A percentile compares a stretch with the other conserved stretches of the same genome.
phyloP scores from a whole-genome alignment of 2,113 vertebrate genomes.

The Cebus imitator region DNA sequence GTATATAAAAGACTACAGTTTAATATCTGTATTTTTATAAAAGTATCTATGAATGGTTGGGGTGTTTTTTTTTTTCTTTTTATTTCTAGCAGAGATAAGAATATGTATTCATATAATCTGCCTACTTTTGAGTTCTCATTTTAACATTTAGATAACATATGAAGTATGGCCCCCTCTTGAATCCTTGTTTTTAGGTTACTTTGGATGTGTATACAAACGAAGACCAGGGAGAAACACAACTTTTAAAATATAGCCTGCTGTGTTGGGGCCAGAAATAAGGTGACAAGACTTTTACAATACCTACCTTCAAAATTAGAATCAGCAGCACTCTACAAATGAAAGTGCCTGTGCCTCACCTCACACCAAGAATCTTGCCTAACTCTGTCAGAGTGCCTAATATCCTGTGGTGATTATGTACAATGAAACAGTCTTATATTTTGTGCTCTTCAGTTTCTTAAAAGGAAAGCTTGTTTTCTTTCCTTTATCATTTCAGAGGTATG shows the following conservation, averaged over 20 bases:
- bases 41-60: not conserved
- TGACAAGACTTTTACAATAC: conserved; percentile 61
- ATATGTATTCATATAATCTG: conserved; percentile 40
- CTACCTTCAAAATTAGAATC: conserved; percentile 74
- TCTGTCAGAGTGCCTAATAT: conserved; percentile 80
- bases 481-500: conserved; percentile 70
- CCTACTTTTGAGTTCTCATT: conserved; percentile 36
- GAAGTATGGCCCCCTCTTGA: conserved; percentile 31
- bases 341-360: conserved; percentile 84
- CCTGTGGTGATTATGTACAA: conserved; percentile 65
- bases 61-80: not conserved
- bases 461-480: conserved; percentile 74
- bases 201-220: not conserved
- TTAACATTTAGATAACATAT: conserved; percentile 30
- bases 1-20: not conserved
- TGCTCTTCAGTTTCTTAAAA: conserved; percentile 70
- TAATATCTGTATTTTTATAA: conserved; percentile 66
- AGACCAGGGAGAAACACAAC: conserved; percentile 42
- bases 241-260: conserved; percentile 60
- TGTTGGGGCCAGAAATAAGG: conserved; percentile 31
- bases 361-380: conserved; percentile 71
- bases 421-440: conserved; percentile 67
- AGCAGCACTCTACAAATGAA: conserved; percentile 73
- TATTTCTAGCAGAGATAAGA: conserved; percentile 62
- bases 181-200: conserved; percentile 38